Percentiles rank a stretch among this genome's conserved stretches.
Evolutionary conservation across 2,797 vertebrate genomes (phyloP).

Genomic region (Clarias platycephalus): DNA sequence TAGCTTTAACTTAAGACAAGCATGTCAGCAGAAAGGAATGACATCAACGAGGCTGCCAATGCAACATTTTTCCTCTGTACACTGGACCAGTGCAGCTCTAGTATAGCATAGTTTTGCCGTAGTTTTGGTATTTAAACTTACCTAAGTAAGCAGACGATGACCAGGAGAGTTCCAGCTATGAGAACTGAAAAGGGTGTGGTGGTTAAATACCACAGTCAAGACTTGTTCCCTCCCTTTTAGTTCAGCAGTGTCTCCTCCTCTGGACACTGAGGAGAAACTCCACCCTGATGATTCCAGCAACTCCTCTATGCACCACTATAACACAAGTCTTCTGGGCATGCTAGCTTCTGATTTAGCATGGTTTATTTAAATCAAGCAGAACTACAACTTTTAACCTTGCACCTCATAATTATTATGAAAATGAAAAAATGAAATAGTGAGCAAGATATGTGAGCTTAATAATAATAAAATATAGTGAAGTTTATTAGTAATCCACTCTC

Average conservation of each 20-base stretch:
- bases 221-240: constrained; percentile 33
- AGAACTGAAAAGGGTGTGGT: constrained; percentile 63
- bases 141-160: constrained; percentile 58
- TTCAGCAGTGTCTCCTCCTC: constrained; percentile 49
- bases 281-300: constrained; percentile 51
- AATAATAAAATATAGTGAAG: background rate
- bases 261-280: constrained; percentile 22
- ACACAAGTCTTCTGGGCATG: background rate
- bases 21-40: background rate
- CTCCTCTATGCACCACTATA: background rate
- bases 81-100: background rate
- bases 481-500: constrained; percentile 8
- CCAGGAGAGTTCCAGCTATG: constrained; percentile 56
- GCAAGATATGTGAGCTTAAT: background rate
- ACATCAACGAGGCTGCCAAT: background rate
- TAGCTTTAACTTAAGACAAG: constrained; percentile 1
- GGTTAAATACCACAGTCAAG: constrained; percentile 59
- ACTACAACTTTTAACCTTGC: background rate
- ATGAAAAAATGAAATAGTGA: background rate
- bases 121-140: constrained; percentile 58
- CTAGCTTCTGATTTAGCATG: no score
- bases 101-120: background rate
- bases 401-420: background rate
- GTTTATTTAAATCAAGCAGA: background rate
- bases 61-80: background rate